These are phyloP conservation scores for Lepidochrysops patricia DNA, from an alignment of 2,888 invertebrate genomes.

Conservation along the genomic window DNA sequence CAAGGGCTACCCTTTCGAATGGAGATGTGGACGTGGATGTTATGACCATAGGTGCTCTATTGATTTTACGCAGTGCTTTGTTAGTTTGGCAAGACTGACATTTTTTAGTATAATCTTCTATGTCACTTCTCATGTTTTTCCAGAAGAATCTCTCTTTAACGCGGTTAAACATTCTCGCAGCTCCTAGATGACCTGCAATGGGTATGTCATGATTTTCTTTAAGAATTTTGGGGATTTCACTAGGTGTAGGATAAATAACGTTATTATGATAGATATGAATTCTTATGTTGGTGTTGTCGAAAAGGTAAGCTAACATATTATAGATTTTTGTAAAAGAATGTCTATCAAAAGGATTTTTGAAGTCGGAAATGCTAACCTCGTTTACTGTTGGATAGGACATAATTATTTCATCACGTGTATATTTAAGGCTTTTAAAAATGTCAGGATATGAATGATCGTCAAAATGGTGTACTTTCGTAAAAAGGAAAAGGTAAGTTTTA, in stretches of 20 bases:
- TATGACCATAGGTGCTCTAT: constrained; percentile 19
- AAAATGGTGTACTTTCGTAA: constrained; percentile 19
- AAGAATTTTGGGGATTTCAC: constrained; percentile 19
- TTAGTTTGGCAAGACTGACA: constrained; percentile 17
- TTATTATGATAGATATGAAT: constrained; percentile 11
- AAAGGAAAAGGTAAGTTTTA: constrained; percentile 16
- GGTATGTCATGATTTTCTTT: constrained; percentile 20
- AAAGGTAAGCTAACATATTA: too few relatives aligned
- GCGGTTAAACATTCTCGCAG: constrained; percentile 11
- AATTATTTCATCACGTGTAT: constrained; percentile 13
- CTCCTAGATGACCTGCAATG: constrained; percentile 20
- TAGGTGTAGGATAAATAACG: constrained; percentile 16
- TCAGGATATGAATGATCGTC: constrained; percentile 9
- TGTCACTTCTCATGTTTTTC: too few relatives aligned
- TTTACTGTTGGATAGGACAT: neutral
- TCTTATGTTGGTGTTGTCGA: neutral
- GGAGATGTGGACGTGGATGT: constrained; percentile 17
- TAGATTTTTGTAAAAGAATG: too few relatives aligned
- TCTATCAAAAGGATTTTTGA: constrained; percentile 4
- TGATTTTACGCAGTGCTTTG: constrained; percentile 14
- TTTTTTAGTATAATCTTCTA: constrained; percentile 19
- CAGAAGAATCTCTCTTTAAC: constrained; percentile 17
- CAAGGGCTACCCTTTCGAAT: constrained; percentile 14
- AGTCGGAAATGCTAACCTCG: constrained; percentile 14
- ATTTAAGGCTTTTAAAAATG: constrained; percentile 10